These are phyloP conservation scores for Iselma pallidipennis DNA, from an alignment of 2,888 invertebrate species.

Conservation along the genomic window DNA sequence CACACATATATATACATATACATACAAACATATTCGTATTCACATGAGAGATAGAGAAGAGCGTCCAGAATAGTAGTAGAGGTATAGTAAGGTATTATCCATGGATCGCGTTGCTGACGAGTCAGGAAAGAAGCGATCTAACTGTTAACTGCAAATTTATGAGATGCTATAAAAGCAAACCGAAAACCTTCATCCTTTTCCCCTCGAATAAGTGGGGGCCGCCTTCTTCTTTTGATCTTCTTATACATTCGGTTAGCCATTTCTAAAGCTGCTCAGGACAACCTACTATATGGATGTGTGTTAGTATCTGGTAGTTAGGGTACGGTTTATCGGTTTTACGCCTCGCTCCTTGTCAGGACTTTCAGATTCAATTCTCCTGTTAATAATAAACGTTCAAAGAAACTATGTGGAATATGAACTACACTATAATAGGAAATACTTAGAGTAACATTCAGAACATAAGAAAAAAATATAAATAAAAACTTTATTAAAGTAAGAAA, in stretches of 20 bases:
- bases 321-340: constrained; percentile 26
- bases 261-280: constrained; percentile 26
- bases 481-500: too few species aligned
- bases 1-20: not conserved
- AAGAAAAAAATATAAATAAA: too few species aligned
- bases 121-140: constrained; percentile 27
- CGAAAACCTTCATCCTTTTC: constrained; percentile 24
- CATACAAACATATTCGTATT: not conserved
- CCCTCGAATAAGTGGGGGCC: constrained; percentile 17
- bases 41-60: not conserved
- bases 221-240: constrained; percentile 33
- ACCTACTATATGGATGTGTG: constrained; percentile 24
- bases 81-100: constrained; percentile 18
- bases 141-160: constrained; percentile 25
- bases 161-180: constrained; percentile 33
- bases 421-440: too few species aligned
- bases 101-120: constrained; percentile 30
- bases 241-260: constrained; percentile 30
- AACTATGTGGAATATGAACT: too few species aligned
- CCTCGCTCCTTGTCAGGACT: too few species aligned
- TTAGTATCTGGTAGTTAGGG: too few species aligned
- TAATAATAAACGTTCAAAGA: constrained; percentile 16
- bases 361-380: constrained; percentile 24
- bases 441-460: too few species aligned
- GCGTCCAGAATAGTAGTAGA: not conserved